Base-by-base conservation (phyloP, 2,113 vertebrate genomes). In the Urocitellus parryii region DNA sequence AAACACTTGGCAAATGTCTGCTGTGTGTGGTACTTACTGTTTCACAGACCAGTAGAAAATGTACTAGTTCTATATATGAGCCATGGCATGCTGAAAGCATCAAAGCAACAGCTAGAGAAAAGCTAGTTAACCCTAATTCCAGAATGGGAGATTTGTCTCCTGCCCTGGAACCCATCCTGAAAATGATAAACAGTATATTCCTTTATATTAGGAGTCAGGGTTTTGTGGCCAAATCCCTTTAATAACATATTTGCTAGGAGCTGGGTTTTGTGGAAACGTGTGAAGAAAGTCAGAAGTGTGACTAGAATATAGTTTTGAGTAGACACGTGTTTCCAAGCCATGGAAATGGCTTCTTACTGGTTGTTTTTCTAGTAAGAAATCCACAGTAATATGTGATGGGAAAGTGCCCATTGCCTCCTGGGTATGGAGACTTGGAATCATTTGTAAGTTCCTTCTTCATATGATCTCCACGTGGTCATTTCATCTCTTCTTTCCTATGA, bases 201-300 rank as follows among this genome's bases (percentile, higher is more conserved):
- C 79, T 95, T 93, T 96, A 90, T 93, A 80, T 85, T 86, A 61
- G 58, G 45, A 93, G 67, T 29, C 27, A 79, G 88, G 77, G 87
- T 96, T 95, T 90, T 93, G 87, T 97, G 86, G 32, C 72, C 83
- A 94, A 95, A 87, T 96, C 83, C 89, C 96, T 96, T 67, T 93
- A 94, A 96, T 96, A 90, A 87, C 58, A 87, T 86, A 96, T 61
- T 95, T n/a, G 34, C 79, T 87, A 68, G 91, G 72, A 95, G 45
- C 51, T 51, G 53, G 58, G 67, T 56, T 25, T 90, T 90, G 61
- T 91, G 58, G 94, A 96, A 79, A 89, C 37, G 45, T n/a, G 14
- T 61, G 84, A 89, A 83, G 56, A 53, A 79, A 94, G 72, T 67
- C 37, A 73, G 65, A 27, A 78, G 29, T 97, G 93, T 97, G 95